Percentiles rank a stretch among this genome's conserved stretches.
Evolutionary conservation across 2,797 vertebrate genomes (phyloP).

Genomic region (Vespertilio murinus): DNA sequence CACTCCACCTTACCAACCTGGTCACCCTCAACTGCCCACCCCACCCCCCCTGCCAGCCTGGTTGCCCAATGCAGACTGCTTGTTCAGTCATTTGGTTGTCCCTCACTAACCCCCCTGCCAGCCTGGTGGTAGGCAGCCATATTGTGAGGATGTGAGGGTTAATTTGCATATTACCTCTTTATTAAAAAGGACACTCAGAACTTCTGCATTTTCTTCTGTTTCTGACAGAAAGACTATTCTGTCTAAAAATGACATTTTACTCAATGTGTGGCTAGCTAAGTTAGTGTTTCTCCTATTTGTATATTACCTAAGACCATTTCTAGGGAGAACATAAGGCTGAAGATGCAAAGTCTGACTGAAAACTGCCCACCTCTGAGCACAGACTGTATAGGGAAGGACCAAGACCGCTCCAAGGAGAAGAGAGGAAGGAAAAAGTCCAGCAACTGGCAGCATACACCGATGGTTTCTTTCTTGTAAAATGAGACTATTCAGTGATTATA

Average conservation of each 20-base stretch:
- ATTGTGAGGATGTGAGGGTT: too few relatives aligned
- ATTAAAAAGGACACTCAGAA: not conserved
- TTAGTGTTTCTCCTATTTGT: not conserved
- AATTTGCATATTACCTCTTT: too few relatives aligned
- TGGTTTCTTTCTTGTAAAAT: not conserved
- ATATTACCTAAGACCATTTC: not conserved
- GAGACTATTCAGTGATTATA: not conserved
- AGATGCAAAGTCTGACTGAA: not conserved
- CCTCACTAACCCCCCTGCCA: too few relatives aligned
- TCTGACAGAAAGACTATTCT: not conserved
- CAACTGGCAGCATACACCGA: not conserved
- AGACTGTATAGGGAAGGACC: not conserved
- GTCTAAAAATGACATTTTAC: conserved; percentile 23
- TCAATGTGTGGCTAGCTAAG: not conserved
- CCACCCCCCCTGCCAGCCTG: too few relatives aligned
- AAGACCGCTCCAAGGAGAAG: not conserved
- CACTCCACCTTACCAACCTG: too few relatives aligned
- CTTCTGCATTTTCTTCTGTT: not conserved
- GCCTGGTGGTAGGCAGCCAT: too few relatives aligned
- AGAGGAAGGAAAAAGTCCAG: not conserved
- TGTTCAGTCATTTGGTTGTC: too few relatives aligned
- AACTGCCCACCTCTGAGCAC: not conserved
- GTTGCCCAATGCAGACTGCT: too few relatives aligned
- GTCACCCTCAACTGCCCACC: too few relatives aligned
- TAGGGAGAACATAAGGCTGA: not conserved